Evolutionary conservation across 2,888 invertebrate genomes (phyloP).

Genomic region (Phortica magna): DNA sequence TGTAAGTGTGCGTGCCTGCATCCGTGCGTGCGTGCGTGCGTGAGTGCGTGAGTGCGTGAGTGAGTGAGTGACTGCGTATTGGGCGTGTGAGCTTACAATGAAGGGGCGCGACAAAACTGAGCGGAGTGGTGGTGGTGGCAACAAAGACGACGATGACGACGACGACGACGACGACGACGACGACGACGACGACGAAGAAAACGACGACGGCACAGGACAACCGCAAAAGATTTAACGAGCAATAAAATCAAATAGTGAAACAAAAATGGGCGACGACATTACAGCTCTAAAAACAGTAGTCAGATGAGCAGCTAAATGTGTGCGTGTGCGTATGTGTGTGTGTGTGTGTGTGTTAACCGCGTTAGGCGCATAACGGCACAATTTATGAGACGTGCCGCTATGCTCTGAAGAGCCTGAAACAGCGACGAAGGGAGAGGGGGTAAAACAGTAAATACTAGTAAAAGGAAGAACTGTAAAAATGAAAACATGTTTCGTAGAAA

Average conservation of each 20-base stretch:
- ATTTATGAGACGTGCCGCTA: slow-evolving; percentile 26
- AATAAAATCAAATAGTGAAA: slow-evolving; percentile 62
- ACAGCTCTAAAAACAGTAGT: background rate
- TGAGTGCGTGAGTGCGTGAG: background rate
- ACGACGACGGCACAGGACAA: slow-evolving; percentile 63
- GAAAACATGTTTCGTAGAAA: background rate
- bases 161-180: slow-evolving; percentile 56
- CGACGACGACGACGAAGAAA: slow-evolving; percentile 36
- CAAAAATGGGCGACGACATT: slow-evolving; percentile 30
- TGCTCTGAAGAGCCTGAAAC: background rate
- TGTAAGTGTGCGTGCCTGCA: background rate
- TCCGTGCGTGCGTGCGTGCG: slow-evolving; percentile 14
- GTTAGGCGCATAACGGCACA: slow-evolving; percentile 8
- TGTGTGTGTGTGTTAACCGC: background rate
- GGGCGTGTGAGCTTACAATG: background rate
- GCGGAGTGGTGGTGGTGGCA: no score
- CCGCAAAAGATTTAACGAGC: slow-evolving; percentile 72
- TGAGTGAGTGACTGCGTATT: background rate
- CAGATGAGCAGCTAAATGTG: background rate
- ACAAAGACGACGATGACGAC: slow-evolving; percentile 42
- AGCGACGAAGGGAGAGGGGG: background rate
- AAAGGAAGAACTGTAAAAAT: background rate
- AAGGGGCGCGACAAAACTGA: slow-evolving; percentile 10
- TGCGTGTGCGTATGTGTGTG: background rate
- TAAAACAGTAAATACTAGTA: background rate